phyloP scores from a whole-genome alignment of 2,113 vertebrate genomes.

The Pachycephala philippinensis region DNA sequence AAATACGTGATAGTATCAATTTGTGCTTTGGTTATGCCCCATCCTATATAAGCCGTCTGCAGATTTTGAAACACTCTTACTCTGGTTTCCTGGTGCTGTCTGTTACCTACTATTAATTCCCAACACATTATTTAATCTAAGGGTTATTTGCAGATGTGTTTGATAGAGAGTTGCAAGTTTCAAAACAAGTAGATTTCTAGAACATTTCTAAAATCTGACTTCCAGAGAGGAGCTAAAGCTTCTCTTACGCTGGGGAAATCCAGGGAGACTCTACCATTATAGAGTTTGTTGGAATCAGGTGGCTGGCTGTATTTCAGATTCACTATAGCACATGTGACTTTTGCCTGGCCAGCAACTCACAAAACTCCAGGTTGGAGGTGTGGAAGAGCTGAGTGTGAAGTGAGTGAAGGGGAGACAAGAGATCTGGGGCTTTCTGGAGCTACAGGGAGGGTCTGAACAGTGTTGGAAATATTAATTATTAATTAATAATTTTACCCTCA shows the following conservation, averaged over 20 bases:
- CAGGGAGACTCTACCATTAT: background rate
- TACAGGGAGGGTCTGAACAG: background rate
- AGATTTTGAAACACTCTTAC: background rate
- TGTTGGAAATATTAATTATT: background rate
- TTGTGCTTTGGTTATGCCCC: background rate
- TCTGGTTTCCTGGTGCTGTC: background rate
- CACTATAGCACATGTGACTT: rapidly evolving
- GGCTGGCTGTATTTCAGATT: background rate
- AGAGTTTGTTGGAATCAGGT: background rate
- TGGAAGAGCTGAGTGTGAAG: background rate
- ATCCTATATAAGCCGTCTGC: background rate
- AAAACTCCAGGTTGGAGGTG: background rate
- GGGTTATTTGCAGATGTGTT: background rate
- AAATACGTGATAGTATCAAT: background rate
- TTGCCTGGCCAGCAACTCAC: background rate
- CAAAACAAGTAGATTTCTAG: background rate
- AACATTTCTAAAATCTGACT: background rate
- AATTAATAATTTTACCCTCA: background rate
- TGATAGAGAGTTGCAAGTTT: background rate
- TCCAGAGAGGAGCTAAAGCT: background rate
- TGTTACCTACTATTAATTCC: background rate
- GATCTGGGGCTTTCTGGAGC: background rate
- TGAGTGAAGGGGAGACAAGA: background rate
- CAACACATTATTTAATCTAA: background rate
- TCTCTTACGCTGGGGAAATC: background rate